A percentile compares a stretch with the other conserved stretches of the same genome.
Evolutionary conservation across 1,140 invertebrate species (phyloP).

Genomic region (Diorhabda carinulata): DNA sequence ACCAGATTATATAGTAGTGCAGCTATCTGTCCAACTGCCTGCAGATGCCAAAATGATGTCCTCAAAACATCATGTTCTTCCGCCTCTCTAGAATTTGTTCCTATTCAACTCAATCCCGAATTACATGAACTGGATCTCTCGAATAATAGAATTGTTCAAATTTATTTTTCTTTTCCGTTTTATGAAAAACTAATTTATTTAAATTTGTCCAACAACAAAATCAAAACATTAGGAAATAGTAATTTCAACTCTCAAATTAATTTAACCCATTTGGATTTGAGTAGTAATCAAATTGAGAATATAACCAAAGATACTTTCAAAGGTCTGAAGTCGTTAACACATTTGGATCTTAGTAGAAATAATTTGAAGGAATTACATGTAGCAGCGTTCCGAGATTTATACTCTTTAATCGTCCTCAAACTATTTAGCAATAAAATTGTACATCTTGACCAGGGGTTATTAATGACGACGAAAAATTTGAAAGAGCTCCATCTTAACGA

Average conservation of each 20-base stretch:
- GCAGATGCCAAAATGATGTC: constrained; percentile 74
- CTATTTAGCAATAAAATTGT: constrained; percentile 72
- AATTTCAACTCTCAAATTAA: constrained; percentile 74
- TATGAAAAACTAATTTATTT: constrained; percentile 74
- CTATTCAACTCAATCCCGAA: constrained; percentile 84
- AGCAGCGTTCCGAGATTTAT: constrained; percentile 68
- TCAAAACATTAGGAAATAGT: constrained; percentile 68
- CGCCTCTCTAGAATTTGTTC: constrained; percentile 74
- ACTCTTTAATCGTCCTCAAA: constrained; percentile 66
- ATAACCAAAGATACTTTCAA: constrained; percentile 71
- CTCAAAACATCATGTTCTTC: constrained; percentile 69
- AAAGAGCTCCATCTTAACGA: constrained; percentile 65
- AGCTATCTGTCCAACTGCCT: constrained; percentile 74
- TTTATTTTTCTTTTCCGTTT: constrained; percentile 70
- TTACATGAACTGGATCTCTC: constrained; percentile 72
- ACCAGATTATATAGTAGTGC: constrained; percentile 44
- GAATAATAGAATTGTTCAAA: constrained; percentile 66
- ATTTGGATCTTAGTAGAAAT: constrained; percentile 73
- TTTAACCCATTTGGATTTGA: constrained; percentile 69
- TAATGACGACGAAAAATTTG: constrained; percentile 66
- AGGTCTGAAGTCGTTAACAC: constrained; percentile 63
- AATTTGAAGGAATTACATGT: constrained; percentile 67
- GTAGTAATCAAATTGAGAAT: constrained; percentile 65
- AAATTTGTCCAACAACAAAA: constrained; percentile 76
- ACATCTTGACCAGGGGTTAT: constrained; percentile 64